Base-by-base conservation (phyloP, 1,140 invertebrate genomes). In the Drosophila nigromelanica region DNA sequence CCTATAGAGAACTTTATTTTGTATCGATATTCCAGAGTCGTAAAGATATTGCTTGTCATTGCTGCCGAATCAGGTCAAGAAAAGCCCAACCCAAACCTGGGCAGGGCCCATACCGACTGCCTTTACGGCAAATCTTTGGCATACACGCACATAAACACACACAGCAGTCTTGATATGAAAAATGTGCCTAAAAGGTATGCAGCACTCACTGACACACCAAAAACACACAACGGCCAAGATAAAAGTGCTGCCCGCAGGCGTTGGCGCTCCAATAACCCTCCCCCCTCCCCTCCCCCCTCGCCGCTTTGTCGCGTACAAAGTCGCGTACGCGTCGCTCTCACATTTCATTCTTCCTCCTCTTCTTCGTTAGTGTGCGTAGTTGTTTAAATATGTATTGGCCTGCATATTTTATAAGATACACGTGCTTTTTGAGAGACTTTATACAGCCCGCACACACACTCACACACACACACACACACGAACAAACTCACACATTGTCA, bases 351-450 rank as follows among this genome's bases (percentile, higher is more conserved):
- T 27, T 14, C 11, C 33, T 8, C 10, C 12, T 6, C 35, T 43
- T 7, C 55, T 35, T 12, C 6, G 18, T 1, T 43, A 37, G 35
- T 21, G 10, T 43, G 61, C 47, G 48, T 66, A 66, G 51, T 74
- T 78, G 64, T 51, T 86, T 64, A 87, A 86, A 81, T 87, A 87
- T 87, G 82, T 78, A 78, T 87, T 79, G 78, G 64, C 58, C 43
- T 87, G 66, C 76, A 86, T 86, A 87, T 87, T 86, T 87, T 76
- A 86, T 87, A 68, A 78, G 76, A 48, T 87, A 76, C 82, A 87
- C 75, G 82, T 86, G 82, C 82, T 81, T 76, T 81, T 69, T 70
- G 8, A 35, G 33, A 64, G 70, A 54, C 80, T 63, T 56, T 7
- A 35, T 45, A 56, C 42, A 61, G 43, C 18, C 24, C 50, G 45